These are phyloP conservation scores for Tromatobia lineatoria DNA, from an alignment of 2,888 invertebrate genomes.

Conservation along the genomic window DNA sequence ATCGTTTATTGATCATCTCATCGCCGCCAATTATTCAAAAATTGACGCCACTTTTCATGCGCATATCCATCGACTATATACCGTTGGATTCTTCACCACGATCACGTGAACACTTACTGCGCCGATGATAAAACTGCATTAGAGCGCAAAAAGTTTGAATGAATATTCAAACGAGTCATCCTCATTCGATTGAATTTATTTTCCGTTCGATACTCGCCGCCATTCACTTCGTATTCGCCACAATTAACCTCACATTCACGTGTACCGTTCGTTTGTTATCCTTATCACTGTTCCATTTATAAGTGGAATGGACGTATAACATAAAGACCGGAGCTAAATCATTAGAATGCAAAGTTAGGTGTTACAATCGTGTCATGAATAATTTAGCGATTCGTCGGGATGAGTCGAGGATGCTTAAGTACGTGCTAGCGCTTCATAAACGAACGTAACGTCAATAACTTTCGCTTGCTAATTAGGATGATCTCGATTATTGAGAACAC, in stretches of 20 bases:
- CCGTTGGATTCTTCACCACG: slow-evolving; percentile 38
- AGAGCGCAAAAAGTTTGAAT: slow-evolving; percentile 43
- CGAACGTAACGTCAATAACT: slow-evolving; percentile 70
- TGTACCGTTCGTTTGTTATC: slow-evolving; percentile 43
- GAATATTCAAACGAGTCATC: slow-evolving; percentile 50
- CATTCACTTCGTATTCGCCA: too few relatives aligned
- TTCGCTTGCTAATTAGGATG: slow-evolving; percentile 73
- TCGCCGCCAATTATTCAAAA: slow-evolving; percentile 21
- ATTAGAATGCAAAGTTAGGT: slow-evolving; percentile 72
- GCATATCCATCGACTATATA: slow-evolving; percentile 18
- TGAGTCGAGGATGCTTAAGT: slow-evolving; percentile 26
- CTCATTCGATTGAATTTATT: slow-evolving; percentile 48
- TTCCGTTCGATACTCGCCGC: background rate
- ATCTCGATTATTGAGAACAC: slow-evolving; percentile 34
- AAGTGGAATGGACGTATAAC: slow-evolving; percentile 14
- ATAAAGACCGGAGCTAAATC: slow-evolving; percentile 30
- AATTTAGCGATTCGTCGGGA: slow-evolving; percentile 54
- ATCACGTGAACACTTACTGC: slow-evolving; percentile 27
- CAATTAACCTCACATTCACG: background rate
- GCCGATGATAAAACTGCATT: slow-evolving; percentile 37
- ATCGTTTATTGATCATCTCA: slow-evolving; percentile 3
- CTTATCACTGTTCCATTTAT: slow-evolving; percentile 28
- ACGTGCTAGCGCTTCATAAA: slow-evolving; percentile 51
- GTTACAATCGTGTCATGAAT: slow-evolving; percentile 71
- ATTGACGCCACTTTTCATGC: background rate